Conservation (phyloP, 37 sponge, comb jelly and placozoan genomes). For the Agelas oroides region DNA sequence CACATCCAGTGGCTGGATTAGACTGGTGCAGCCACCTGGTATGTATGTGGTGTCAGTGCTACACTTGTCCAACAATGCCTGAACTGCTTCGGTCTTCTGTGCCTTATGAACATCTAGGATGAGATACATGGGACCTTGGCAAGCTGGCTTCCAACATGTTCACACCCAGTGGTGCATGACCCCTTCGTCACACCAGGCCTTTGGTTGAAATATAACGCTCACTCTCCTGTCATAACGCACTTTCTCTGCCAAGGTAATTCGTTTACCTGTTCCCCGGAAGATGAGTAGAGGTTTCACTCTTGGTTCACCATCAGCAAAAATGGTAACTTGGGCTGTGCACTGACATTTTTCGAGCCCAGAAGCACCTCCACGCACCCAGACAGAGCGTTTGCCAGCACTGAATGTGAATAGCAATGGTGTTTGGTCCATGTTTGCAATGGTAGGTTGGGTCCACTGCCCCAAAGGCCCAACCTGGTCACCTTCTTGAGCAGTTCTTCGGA, state of each 20-base stretch:
- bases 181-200: conserved; percentile 53
- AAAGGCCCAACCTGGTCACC: not conserved
- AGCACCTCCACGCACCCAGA: conserved; percentile 56
- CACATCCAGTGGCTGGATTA: conserved; percentile 67
- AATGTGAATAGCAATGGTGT: conserved; percentile 64
- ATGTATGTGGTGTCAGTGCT: conserved; percentile 10
- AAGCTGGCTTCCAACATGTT: conserved; percentile 15
- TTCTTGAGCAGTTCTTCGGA: conserved; percentile 16
- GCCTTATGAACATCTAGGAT: conserved; percentile 53
- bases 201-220: conserved; percentile 20
- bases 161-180: conserved; percentile 29
- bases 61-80: conserved; percentile 18
- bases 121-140: conserved; percentile 21
- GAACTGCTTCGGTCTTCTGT: conserved; percentile 44
- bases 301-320: conserved; percentile 64
- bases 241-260: conserved; percentile 33
- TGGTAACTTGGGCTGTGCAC: conserved; percentile 50
- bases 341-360: conserved; percentile 65
- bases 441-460: not conserved
- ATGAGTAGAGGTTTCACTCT: conserved; percentile 56
- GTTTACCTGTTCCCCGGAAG: conserved; percentile 48
- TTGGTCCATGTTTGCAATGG: conserved; percentile 4
- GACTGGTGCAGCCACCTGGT: conserved; percentile 56
- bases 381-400: conserved; percentile 36
- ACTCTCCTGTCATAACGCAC: conserved; percentile 35